These are phyloP conservation scores for Stictonetta naevosa DNA, from an alignment of 2,113 vertebrate species.

Conservation along the genomic window DNA sequence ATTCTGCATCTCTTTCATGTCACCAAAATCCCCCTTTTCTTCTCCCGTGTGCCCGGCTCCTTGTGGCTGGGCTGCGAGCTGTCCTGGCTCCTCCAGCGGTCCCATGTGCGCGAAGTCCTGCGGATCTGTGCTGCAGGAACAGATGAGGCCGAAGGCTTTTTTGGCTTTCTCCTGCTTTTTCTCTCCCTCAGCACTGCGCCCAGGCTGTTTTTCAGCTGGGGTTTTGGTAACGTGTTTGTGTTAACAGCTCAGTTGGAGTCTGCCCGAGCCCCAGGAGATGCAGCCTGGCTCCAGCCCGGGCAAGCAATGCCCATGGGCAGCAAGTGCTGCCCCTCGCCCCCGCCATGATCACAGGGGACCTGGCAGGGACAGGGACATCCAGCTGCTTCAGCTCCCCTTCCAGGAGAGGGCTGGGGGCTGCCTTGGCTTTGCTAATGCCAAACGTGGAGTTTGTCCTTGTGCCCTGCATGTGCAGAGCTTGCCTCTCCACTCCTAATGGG, in stretches of 20 bases:
- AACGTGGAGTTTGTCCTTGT: not conserved
- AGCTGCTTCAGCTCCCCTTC: not conserved
- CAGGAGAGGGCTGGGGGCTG: not conserved
- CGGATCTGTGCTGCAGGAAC: not conserved
- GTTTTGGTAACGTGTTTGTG: constrained; percentile 8
- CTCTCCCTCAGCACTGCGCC: not conserved
- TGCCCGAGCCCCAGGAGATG: rapidly evolving
- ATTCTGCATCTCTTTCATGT: not conserved
- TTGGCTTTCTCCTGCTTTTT: constrained; percentile 13
- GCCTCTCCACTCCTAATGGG: not conserved
- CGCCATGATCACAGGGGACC: not conserved
- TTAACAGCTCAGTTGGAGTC: constrained; percentile 20
- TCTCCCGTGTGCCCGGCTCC: rapidly evolving
- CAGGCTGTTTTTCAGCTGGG: not conserved
- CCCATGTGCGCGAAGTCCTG: not conserved
- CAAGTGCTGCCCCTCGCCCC: not conserved
- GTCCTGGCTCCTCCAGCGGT: not conserved
- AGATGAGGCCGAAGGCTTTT: constrained; percentile 2
- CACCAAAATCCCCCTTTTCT: not conserved
- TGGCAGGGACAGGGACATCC: not conserved
- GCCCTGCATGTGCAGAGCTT: not conserved
- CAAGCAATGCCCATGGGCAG: not conserved
- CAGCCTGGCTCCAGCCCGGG: not conserved
- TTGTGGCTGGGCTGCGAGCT: not conserved
- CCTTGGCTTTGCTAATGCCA: not conserved